Conservation (phyloP, 2,888 invertebrate genomes). For the Drosophila merina region DNA sequence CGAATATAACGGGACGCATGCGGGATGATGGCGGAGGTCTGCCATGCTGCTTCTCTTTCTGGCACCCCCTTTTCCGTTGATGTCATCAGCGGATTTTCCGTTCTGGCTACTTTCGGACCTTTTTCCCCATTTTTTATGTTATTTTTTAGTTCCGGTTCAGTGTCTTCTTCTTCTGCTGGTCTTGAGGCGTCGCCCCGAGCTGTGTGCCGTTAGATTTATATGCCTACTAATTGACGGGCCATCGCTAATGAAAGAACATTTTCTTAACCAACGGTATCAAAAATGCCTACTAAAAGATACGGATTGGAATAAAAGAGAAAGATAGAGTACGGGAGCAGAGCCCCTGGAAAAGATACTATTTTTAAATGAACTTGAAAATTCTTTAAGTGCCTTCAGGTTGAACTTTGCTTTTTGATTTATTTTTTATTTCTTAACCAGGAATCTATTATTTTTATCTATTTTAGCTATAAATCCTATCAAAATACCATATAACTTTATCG, state of each 20-base stretch:
- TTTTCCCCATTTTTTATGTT: constrained; percentile 49
- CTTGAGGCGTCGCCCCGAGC: constrained; percentile 5
- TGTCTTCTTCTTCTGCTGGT: constrained; percentile 20
- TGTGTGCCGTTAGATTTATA: constrained; percentile 63
- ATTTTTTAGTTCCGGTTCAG: constrained; percentile 64
- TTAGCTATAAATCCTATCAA: neutral
- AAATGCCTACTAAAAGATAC: constrained; percentile 36
- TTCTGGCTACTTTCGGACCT: constrained; percentile 14
- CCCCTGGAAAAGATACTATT: constrained; percentile 26
- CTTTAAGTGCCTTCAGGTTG: constrained; percentile 28
- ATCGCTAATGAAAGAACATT: constrained; percentile 69
- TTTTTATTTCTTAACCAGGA: too few relatives aligned
- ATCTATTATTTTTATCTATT: neutral
- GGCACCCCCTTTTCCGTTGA: constrained; percentile 34
- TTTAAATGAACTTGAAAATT: constrained; percentile 53
- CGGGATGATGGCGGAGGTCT: constrained; percentile 18
- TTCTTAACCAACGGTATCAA: constrained; percentile 59
- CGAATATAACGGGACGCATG: constrained; percentile 43
- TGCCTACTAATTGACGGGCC: constrained; percentile 61
- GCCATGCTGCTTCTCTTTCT: neutral
- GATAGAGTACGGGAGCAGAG: neutral
- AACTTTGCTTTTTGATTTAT: constrained; percentile 1
- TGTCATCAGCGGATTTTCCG: constrained; percentile 4
- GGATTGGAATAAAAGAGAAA: neutral
- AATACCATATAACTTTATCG: neutral